A percentile compares a stretch with the other conserved stretches of the same genome.
phyloP scores from a whole-genome alignment of 1,140 invertebrate species.

The Ridgeia piscesae region DNA sequence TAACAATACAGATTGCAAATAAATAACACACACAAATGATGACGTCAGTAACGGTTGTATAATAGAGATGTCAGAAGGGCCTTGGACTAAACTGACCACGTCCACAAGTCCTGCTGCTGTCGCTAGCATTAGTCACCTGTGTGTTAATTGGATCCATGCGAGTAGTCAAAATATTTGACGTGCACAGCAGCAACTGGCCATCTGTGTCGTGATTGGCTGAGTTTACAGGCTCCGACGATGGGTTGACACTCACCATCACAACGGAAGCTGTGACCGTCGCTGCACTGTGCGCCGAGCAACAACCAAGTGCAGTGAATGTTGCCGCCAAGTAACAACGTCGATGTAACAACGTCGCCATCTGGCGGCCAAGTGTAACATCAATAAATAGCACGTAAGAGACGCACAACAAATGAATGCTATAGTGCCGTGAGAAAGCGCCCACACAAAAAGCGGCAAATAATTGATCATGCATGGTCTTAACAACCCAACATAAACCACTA shows the following conservation, averaged over 20 bases:
- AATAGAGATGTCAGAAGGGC: no score
- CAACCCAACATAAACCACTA: not conserved
- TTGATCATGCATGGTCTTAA: not conserved
- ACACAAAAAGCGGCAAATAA: not conserved
- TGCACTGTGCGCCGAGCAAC: no score
- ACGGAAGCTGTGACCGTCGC: no score
- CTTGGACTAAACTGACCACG: not conserved
- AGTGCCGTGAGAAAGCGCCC: not conserved
- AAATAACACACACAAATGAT: not conserved
- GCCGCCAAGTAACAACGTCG: no score
- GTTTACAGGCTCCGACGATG: not conserved
- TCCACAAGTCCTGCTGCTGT: not conserved
- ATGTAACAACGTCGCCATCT: not conserved
- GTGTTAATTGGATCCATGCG: not conserved
- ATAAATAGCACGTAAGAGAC: not conserved
- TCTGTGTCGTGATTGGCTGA: not conserved
- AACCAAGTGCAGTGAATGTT: no score
- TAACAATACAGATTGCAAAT: not conserved
- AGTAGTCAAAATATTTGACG: not conserved
- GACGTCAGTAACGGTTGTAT: not conserved
- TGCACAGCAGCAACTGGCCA: not conserved
- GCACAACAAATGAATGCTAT: not conserved
- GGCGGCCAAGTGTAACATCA: not conserved
- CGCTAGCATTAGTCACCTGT: not conserved
- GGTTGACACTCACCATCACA: not conserved